Percentiles rank a stretch among this genome's conserved stretches.
These are phyloP conservation scores for Apolygus lucorum DNA, from an alignment of 1,140 invertebrate genomes.

Conservation along the genomic window DNA sequence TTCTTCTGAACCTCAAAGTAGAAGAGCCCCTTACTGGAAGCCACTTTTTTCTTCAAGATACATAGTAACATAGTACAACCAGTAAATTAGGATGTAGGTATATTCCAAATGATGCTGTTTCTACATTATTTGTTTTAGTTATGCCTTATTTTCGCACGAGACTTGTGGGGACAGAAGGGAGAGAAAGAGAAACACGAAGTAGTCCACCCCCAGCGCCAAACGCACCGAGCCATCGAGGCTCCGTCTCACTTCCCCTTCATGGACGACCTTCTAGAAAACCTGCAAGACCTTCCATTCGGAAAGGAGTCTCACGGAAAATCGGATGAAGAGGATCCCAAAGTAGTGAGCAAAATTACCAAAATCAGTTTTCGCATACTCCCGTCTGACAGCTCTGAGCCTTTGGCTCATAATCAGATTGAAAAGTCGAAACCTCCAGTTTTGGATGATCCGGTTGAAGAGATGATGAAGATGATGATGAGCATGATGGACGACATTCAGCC, in stretches of 20 bases:
- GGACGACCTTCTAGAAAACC: not conserved
- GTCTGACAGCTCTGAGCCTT: not conserved
- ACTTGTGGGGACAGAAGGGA: not conserved
- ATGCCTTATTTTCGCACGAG: not conserved
- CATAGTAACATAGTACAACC: too few species aligned
- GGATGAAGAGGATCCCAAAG: not conserved
- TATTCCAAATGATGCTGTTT: too few species aligned
- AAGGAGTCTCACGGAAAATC: not conserved
- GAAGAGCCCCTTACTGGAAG: too few species aligned
- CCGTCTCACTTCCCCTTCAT: not conserved
- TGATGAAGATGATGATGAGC: not conserved
- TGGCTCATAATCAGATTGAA: too few species aligned
- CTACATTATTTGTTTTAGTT: too few species aligned
- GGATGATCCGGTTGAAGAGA: not conserved
- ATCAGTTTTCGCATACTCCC: not conserved
- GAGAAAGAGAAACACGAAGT: not conserved
- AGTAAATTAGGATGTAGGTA: too few species aligned
- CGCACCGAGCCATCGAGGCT: not conserved
- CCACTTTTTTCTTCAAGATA: too few species aligned
- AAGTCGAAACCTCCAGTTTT: not conserved
- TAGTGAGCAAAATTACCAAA: not conserved
- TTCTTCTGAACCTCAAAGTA: too few species aligned
- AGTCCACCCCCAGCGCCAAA: not conserved
- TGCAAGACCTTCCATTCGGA: not conserved
- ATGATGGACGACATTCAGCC: not conserved